These are phyloP conservation scores for Bujurquina vittata DNA, from an alignment of 2,113 vertebrate species.

Conservation along the genomic window DNA sequence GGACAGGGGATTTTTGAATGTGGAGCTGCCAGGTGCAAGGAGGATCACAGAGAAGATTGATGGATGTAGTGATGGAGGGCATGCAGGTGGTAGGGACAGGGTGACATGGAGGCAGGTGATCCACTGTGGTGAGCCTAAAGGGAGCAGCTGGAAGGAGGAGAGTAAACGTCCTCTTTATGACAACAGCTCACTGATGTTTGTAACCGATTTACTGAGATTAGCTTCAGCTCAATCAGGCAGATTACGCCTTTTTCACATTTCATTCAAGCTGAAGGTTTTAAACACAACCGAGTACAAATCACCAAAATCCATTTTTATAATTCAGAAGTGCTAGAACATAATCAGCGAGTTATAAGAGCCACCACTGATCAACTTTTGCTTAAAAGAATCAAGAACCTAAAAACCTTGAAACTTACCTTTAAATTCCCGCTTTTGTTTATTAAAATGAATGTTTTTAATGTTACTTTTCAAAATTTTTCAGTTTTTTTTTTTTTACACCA, in stretches of 20 bases:
- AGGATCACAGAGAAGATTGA: too few species aligned
- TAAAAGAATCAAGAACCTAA: too few species aligned
- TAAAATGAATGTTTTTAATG: background rate
- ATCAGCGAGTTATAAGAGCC: too few species aligned
- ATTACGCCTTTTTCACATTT: background rate
- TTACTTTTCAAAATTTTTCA: background rate
- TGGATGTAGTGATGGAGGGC: too few species aligned
- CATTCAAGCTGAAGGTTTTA: background rate
- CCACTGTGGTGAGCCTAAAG: background rate
- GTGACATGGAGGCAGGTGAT: background rate
- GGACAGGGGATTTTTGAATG: too few species aligned
- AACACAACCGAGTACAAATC: too few species aligned
- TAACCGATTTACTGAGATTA: background rate
- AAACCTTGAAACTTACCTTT: too few species aligned
- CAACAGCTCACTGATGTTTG: background rate
- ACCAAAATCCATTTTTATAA: too few species aligned
- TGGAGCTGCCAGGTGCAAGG: too few species aligned
- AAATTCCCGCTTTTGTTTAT: background rate
- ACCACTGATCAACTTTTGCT: too few species aligned
- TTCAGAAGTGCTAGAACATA: too few species aligned
- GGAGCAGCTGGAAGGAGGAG: background rate
- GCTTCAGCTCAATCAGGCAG: background rate
- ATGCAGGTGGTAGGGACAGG: background rate
- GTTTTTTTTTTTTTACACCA: background rate
- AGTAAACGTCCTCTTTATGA: background rate